Evolutionary conservation across 2,797 vertebrate genomes (phyloP).

Genomic region (Centropyge bicolor): DNA sequence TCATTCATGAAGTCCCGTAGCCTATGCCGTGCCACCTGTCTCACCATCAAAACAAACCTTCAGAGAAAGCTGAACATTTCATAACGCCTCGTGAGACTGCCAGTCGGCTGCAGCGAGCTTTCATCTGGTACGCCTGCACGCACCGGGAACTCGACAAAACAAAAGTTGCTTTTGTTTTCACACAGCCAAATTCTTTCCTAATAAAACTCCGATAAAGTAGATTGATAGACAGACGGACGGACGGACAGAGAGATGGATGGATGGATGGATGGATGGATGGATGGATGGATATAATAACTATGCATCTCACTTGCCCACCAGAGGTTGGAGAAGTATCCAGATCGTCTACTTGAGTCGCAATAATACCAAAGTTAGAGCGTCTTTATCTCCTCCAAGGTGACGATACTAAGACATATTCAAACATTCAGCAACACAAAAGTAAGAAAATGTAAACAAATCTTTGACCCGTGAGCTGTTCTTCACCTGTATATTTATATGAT

Average conservation of each 20-base stretch:
- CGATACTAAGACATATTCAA: too few species aligned
- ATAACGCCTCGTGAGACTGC: constrained; percentile 41
- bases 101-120: constrained; percentile 47
- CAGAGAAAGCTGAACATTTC: constrained; percentile 56
- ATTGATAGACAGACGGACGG: too few species aligned
- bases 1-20: constrained; percentile 68
- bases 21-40: constrained; percentile 66
- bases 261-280: too few species aligned
- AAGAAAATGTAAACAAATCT: not conserved
- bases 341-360: not conserved
- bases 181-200: not conserved
- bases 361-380: not conserved
- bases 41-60: constrained; percentile 51
- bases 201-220: not conserved
- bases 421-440: too few species aligned
- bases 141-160: constrained; percentile 28
- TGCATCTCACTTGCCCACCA: not conserved
- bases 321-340: not conserved
- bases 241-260: too few species aligned
- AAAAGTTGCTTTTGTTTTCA: constrained; percentile 29
- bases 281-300: too few species aligned
- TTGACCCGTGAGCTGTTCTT: not conserved
- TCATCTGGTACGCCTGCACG: constrained; percentile 41
- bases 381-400: too few species aligned
- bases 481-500: not conserved